Base-by-base conservation (phyloP, 2,113 vertebrate species). In the Paradisaea rubra region DNA sequence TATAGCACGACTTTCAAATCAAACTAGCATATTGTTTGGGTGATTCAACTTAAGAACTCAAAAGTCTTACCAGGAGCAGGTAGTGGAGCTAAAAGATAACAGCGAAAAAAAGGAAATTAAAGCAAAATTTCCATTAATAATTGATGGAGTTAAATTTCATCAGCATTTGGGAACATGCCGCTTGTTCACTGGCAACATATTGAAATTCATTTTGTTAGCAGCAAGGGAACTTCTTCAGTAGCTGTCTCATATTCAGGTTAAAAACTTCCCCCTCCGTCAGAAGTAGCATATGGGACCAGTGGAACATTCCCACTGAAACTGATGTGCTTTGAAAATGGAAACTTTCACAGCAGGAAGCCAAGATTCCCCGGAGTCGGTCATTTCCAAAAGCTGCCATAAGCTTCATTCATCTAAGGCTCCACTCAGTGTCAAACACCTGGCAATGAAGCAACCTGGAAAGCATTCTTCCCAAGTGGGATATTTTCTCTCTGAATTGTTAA, bases 361-460 rank as follows among this genome's bases (percentile, higher is more conserved):
- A 95, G 97, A 98, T 96, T 98, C 98, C 98, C 97, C 49, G 72
- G 97, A 98, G 98, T 95, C 93, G 69, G 96, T 98, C 97, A 96
- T 97, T 98, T 98, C 98, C 97, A 98, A 97, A 96, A 97, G 95
- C 96, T 98, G 98, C 98, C 98, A 97, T 98, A 97, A 98, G 96
- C 96, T 98, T 97, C 98, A 98, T 98, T 98, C 98, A 98, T 98
- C 98, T 98, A 97, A 96, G 95, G 97, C 96, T 96, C 96, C 91
- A 97, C 96, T 98, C 98, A 97, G 97, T 97, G 98, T 98, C 98
- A 98, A 98, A 98, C 98, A 98, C 98, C 98, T 98, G 98, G 98
- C 97, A 98, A 88, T 95, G 97, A 98, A 96, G 96, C 96, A 97
- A 98, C 98, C 97, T 97, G 96, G 97, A 98, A 98, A 98, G 96